Conservation (phyloP, 2,888 invertebrate genomes). For the Ctena decussata region DNA sequence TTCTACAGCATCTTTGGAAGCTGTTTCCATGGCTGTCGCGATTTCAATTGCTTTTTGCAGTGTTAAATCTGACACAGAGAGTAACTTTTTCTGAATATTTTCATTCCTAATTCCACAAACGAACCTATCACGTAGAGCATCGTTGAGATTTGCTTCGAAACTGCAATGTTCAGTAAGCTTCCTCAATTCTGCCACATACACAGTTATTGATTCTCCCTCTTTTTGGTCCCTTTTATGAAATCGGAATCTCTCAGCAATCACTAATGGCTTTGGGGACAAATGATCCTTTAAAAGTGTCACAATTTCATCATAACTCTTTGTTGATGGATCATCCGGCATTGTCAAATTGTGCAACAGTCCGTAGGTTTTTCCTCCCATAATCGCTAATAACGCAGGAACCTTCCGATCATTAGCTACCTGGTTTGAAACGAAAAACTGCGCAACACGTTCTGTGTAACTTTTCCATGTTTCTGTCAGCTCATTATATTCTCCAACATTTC, state of each 20-base stretch:
- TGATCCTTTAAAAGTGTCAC: conserved; percentile 18
- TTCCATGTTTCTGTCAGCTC: conserved; percentile 36
- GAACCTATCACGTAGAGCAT: conserved; percentile 53
- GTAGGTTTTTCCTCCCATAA: conserved; percentile 53
- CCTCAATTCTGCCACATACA: conserved; percentile 40
- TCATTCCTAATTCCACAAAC: conserved; percentile 54
- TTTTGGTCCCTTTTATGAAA: no score
- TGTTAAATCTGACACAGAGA: no score
- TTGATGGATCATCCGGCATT: conserved; percentile 38
- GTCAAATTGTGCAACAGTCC: not conserved
- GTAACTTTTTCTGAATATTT: no score
- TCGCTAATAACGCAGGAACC: conserved; percentile 37
- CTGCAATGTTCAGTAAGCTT: conserved; percentile 53
- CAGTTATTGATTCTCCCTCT: conserved; percentile 22
- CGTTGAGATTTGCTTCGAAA: conserved; percentile 35
- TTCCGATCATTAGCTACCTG: conserved; percentile 42
- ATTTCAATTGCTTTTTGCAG: conserved; percentile 34
- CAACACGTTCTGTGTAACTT: conserved; percentile 46
- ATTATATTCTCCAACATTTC: not conserved
- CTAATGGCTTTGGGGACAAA: conserved; percentile 43
- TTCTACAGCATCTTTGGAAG: conserved; percentile 36
- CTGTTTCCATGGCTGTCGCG: conserved; percentile 53
- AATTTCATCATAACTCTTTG: conserved; percentile 34
- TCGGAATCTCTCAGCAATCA: no score
- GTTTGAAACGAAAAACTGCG: conserved; percentile 55